Evolutionary conservation across 2,888 invertebrate species (phyloP).

Genomic region (Hirtodrosophila cameraria): DNA sequence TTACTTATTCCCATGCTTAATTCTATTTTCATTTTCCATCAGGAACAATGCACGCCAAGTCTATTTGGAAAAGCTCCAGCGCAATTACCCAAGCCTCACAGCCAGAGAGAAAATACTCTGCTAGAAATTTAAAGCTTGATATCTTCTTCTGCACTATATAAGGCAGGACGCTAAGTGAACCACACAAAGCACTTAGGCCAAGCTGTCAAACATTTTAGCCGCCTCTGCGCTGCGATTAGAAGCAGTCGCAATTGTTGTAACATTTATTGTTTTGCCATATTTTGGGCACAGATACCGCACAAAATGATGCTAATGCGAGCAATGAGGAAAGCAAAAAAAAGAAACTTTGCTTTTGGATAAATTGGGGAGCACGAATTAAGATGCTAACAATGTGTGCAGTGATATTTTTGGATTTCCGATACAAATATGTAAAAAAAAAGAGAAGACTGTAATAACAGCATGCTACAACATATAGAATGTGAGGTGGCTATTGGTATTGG

Average conservation of each 20-base stretch:
- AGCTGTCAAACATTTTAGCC: constrained; percentile 60
- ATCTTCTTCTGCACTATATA: not conserved
- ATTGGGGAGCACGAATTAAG: constrained; percentile 53
- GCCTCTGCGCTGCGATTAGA: constrained; percentile 41
- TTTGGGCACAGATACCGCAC: constrained; percentile 50
- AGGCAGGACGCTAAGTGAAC: constrained; percentile 8
- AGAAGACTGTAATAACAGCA: constrained; percentile 55
- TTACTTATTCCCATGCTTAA: too few species aligned
- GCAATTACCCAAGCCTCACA: not conserved
- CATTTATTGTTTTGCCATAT: constrained; percentile 74
- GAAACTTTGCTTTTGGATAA: not conserved
- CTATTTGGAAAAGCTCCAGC: constrained; percentile 1
- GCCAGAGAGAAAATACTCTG: not conserved
- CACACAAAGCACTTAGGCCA: constrained; percentile 47
- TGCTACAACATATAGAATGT: constrained; percentile 22
- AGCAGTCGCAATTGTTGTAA: constrained; percentile 59
- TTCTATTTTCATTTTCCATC: not conserved
- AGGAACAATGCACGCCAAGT: not conserved
- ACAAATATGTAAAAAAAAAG: constrained; percentile 28
- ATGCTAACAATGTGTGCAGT: constrained; percentile 73
- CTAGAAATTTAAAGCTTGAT: constrained; percentile 8
- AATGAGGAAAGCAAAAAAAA: constrained; percentile 24
- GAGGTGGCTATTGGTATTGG: not conserved
- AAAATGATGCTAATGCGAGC: constrained; percentile 54
- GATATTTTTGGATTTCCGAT: constrained; percentile 49